Conservation (phyloP, 2,888 invertebrate species). For the Tinea pellionella region DNA sequence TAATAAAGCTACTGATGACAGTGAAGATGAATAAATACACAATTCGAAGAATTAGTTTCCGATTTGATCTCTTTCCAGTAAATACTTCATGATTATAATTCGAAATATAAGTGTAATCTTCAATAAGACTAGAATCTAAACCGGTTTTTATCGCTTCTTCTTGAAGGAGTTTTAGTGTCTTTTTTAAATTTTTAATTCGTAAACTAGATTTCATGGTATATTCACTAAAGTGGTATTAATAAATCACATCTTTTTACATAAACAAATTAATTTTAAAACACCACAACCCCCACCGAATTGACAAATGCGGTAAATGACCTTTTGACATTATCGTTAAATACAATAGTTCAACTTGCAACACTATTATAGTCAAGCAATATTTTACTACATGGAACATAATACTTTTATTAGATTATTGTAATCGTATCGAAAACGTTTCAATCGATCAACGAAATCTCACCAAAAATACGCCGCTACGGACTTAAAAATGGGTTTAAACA, state of each 20-base stretch:
- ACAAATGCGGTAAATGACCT: neutral
- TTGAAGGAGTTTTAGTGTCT: constrained; percentile 33
- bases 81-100: constrained; percentile 26
- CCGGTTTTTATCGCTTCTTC: constrained; percentile 38
- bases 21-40: constrained; percentile 30
- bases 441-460: too few relatives aligned
- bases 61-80: constrained; percentile 24
- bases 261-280: neutral
- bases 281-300: neutral
- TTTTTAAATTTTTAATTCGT: constrained; percentile 20
- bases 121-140: constrained; percentile 27
- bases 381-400: too few relatives aligned
- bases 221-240: neutral
- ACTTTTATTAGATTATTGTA: too few relatives aligned
- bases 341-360: too few relatives aligned
- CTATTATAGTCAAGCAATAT: too few relatives aligned
- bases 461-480: too few relatives aligned
- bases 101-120: constrained; percentile 36
- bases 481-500: too few relatives aligned
- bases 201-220: constrained; percentile 5
- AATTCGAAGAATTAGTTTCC: constrained; percentile 27
- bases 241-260: neutral
- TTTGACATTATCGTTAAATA: neutral
- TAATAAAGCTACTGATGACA: constrained; percentile 30
- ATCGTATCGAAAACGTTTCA: too few relatives aligned